Conservation (phyloP, 2,797 vertebrate genomes). For the Melanotaenia pygmaea region DNA sequence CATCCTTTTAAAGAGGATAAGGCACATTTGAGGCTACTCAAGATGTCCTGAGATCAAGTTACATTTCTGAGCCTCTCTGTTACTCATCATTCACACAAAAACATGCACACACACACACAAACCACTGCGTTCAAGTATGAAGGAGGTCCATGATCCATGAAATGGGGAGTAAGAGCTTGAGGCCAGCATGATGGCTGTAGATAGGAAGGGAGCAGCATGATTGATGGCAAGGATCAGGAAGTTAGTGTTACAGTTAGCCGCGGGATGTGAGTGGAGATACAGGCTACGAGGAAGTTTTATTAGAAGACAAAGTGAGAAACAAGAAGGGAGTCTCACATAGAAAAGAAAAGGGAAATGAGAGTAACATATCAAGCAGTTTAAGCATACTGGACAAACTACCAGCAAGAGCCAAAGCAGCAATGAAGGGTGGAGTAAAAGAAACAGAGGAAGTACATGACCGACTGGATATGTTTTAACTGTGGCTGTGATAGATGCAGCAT, state of each 20-base stretch:
- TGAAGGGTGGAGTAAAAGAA: conserved; percentile 32
- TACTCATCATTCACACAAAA: conserved; percentile 60
- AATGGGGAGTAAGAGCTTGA: conserved; percentile 77
- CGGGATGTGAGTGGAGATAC: conserved; percentile 18
- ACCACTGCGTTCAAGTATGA: conserved; percentile 53
- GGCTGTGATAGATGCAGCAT: conserved; percentile 15
- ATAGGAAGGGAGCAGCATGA: conserved; percentile 65
- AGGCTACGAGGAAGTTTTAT: not conserved
- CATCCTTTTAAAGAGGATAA: conserved; percentile 64
- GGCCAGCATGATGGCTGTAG: conserved; percentile 55
- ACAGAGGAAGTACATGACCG: conserved; percentile 25
- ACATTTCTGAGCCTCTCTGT: conserved; percentile 47
- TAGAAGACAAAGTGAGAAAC: conserved; percentile 1
- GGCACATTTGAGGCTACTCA: conserved; percentile 52
- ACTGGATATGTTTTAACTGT: conserved; percentile 44
- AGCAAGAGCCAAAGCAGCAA: conserved; percentile 26
- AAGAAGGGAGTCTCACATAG: not conserved
- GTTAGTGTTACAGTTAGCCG: conserved; percentile 63
- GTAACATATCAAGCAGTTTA: conserved; percentile 14
- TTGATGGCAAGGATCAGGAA: conserved; percentile 73
- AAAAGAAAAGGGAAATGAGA: conserved; percentile 24
- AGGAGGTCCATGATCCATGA: conserved; percentile 79
- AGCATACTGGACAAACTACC: conserved; percentile 9
- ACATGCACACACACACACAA: conserved; percentile 18
- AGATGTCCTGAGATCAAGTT: conserved; percentile 69